phyloP scores from a whole-genome alignment of 2,797 vertebrate species.

The Zenarchopterus dispar region DNA sequence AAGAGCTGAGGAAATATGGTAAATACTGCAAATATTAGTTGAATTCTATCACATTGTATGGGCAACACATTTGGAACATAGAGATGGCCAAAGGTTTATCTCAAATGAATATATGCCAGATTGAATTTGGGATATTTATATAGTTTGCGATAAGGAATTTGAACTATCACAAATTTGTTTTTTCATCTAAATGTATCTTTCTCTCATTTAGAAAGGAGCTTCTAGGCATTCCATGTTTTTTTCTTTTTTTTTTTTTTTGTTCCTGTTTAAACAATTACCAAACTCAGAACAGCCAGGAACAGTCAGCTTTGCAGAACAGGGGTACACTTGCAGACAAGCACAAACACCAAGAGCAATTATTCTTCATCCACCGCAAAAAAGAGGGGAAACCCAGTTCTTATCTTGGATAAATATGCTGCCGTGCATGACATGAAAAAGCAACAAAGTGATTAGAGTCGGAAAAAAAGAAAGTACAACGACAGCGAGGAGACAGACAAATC shows the following conservation, averaged over 20 bases:
- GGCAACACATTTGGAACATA: no score
- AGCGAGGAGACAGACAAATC: constrained; percentile 34
- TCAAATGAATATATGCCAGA: no score
- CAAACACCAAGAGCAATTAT: constrained; percentile 72
- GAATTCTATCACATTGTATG: no score
- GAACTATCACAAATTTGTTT: not conserved
- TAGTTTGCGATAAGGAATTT: not conserved
- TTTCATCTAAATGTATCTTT: not conserved
- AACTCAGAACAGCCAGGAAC: constrained; percentile 37
- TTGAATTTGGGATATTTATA: no score
- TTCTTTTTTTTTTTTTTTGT: constrained; percentile 14
- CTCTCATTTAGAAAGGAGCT: constrained; percentile 8
- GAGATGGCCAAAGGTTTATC: no score
- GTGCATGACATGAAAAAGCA: constrained; percentile 79
- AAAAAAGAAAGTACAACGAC: constrained; percentile 47
- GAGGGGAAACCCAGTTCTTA: constrained; percentile 76
- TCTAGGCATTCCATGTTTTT: constrained; percentile 7
- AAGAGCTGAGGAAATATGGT: no score
- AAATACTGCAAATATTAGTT: no score
- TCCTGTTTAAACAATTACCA: constrained; percentile 54
- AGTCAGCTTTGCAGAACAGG: constrained; percentile 24
- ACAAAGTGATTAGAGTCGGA: constrained; percentile 65
- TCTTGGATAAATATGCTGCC: constrained; percentile 80
- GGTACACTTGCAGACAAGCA: constrained; percentile 46
- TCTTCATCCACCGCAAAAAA: constrained; percentile 70